Base-by-base conservation (phyloP, 2,113 vertebrate genomes). In the Mesitornis unicolor region DNA sequence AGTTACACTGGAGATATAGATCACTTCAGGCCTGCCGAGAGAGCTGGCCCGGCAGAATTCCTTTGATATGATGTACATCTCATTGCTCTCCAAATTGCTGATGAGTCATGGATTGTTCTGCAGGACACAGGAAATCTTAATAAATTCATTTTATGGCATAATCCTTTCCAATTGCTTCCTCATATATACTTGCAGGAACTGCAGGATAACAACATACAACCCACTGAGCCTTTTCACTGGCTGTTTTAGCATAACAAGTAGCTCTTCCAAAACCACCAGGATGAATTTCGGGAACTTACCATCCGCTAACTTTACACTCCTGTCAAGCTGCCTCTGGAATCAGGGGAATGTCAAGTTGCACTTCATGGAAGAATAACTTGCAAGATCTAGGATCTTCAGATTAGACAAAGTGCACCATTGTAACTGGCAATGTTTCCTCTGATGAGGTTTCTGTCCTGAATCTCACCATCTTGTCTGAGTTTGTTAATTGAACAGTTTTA, bases 21-120 rank as follows among this genome's bases (percentile, higher is more conserved):
- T 95, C 92, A 81, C 65, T 89, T 60, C 43, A 47, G 81, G 78
- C 84, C 84, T 91, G 91, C 78, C 84, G 54, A 76, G 70, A 85
- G 93, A 95, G 90, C 95, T 93, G 85, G 90, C 90, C 89, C 85
- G 84, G 95, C 93, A 94, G 90, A 94, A 95, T 97, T 97, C 96
- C 80, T 97, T 90, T 94, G 89, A 88, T 96, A 87, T 94, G 90
- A 96, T 88, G 90, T 84, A 92, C 83, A 43, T 60, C 73, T 88
- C 86, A 25, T 20, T 31, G 86, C 79, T 67, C 83, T 92, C 88
- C 85, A 84, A 87, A 84, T 40, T 1, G 0, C 73, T 47, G 64
- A 89, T 93, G 92, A 94, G 68, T 95, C 83, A 87, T 1, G 0
- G 79, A 61, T 90, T 80, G 87, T 64, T 75, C 90, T 67, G 85